Base-by-base conservation (phyloP, 2,797 vertebrate species). In the Limosa lapponica region DNA sequence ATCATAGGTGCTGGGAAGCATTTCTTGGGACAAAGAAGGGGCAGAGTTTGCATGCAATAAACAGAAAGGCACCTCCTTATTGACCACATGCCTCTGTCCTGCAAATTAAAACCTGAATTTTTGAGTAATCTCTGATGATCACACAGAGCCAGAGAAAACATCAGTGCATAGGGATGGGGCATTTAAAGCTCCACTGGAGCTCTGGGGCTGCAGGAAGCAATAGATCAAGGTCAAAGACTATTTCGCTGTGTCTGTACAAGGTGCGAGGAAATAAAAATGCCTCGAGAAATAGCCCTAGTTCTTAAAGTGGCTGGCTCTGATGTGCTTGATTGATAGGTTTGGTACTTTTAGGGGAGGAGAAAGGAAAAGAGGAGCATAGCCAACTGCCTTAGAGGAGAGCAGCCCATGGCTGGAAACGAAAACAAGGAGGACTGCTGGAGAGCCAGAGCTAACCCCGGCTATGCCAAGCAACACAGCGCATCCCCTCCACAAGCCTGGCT, bases 301-400 rank as follows among this genome's bases (percentile, higher is more conserved):
- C 59, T 87, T 77, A 77, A 16, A 36, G 6, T 0, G 3, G 3
- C 78, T 93, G 67, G 27, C 37, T 57, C 81, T 44, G n/a, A 64
- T 74, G 64, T 73, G 43, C 64, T 83, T 58, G 64, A 46, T 83
- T 58, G 64, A 46, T 51, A 67, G 59, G 27, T 75, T 95, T 95
- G 73, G 74, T 93, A 61, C 67, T 89, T 96, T 97, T 89, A 94
- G 86, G 74, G 89, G 86, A 96, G 93, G 90, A 91, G 86, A 82
- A 96, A 90, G 83, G 80, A 91, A 95, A 92, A 89, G 83, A 78
- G 39, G 39, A 92, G 16, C 20, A 36, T 39, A 84, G 93, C 73
- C 90, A 87, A 18, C 55, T 96, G 59, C 51, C 17, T 87, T 28
- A 66, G 58, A 90, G 46, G 77, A 91, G 91, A 89, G 59, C 87